Evolutionary conservation across 2,888 invertebrate genomes (phyloP), one percentile per base, ranked within the genome.

Genomic region (Andrena dorsata): DNA sequence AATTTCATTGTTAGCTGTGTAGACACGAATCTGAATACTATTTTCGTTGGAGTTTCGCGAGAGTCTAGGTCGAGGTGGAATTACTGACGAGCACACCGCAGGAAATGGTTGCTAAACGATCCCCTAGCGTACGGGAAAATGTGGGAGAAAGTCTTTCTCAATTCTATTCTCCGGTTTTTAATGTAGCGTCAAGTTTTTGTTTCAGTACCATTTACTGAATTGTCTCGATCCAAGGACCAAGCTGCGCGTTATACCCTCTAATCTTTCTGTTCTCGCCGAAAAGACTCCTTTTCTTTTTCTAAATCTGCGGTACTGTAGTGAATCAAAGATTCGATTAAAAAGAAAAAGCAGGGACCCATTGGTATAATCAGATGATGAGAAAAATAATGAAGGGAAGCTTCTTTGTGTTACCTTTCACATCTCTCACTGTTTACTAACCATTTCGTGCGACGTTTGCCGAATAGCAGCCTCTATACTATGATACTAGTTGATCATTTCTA

Each of bases 401-500:
- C 56, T 10, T 56, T 23, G 23, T 10, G 10, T n/a, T 51, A n/a
- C 3, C 7, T n/a, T 23, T 53, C 23, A 23, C 10, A 10, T 56
- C 23, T 2, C 56, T 56, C 20, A 26, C 23, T 4, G 10, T 23
- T 56, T 56, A 56, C 20, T 26, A 23, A 56, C 4, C 1, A 56
- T 56, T 56, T 56, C 23, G 10, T 10, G 20, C 23, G 20, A 23
- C 56, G 23, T 56, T 56, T 56, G 23, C 4, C 23, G 13, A 56
- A 23, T 10, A 26, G 23, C 26, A 56, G 23, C 56, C 56, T 28
- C 41, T 61, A 66, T 49, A 76, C 26, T 30, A 49, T 30, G 30
- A 41, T 64, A 64, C n/a, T 58, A 61, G 68, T 79, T 60, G 49
- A 65, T 32, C 32, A 66, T 75, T 83, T 83, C 83, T 83, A 71